Evolutionary conservation across 2,888 invertebrate species (phyloP), one percentile per base, ranked within the genome.

Genomic region (Electrophaes corylata): DNA sequence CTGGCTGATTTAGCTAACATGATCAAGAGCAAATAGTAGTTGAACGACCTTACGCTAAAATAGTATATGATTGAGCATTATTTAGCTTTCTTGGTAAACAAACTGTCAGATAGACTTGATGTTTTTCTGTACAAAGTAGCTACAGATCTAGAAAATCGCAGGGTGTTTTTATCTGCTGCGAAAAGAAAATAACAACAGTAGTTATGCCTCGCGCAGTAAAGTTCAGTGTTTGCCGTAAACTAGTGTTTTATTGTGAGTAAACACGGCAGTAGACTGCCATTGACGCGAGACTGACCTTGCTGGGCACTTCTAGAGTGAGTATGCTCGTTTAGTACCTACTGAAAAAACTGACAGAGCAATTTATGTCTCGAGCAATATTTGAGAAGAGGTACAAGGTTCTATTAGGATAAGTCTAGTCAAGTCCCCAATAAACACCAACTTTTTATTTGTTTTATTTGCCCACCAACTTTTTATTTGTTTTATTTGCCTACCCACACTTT

Each of bases 161-260:
- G 11, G 33, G 41, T 55, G 43, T 39, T 55, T 50, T 45, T 44
- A 40, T 55, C 18, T 23, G 14, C 23, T 52, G 52, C 29, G 55
- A 45, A 31, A 45, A 46, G 40, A 46, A 58, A 53, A 29, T 45
- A 52, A 35, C 23, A 48, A 44, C 19, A 29, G 50, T 49, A 31
- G 43, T 37, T 41, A 43, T 43, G 20, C n/a, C 48, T 46, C 50
- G 44, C 49, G 23, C 41, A 33, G 57, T 55, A 61, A 55, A 58
- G 69, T 66, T 73, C 70, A 67, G 64, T 67, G 68, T 66, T 72
- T 68, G 70, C 78, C 78, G 76, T 84, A 82, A 83, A 83, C 70
- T 75, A 72, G 65, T 71, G 73, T 78, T 82, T 83, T 84, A 84
- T 80, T 78, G 79, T 76, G 72, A 73, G 76, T 84, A 82, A 83